Conservation (phyloP, 2,888 invertebrate species). For the Euproctis similis region DNA sequence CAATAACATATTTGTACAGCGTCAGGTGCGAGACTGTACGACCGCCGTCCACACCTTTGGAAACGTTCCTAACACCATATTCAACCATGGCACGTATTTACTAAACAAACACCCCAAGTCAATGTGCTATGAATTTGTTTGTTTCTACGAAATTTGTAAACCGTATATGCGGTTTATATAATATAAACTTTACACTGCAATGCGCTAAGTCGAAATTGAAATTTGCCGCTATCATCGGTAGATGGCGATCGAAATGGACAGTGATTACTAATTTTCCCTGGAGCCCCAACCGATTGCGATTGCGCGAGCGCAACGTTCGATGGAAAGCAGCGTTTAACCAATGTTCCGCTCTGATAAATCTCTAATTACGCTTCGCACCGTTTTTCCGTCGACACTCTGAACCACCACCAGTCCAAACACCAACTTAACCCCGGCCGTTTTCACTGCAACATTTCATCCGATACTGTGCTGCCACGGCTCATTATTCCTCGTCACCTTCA, state of each 20-base stretch:
- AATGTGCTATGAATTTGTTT: constrained; percentile 36
- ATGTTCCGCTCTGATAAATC: constrained; percentile 74
- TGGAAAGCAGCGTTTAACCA: constrained; percentile 75
- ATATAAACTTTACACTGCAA: too few relatives aligned
- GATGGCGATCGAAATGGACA: constrained; percentile 74
- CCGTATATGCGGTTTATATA: too few relatives aligned
- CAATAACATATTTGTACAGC: constrained; percentile 37
- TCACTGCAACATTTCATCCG: constrained; percentile 61
- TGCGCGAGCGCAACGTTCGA: constrained; percentile 72
- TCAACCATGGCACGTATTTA: constrained; percentile 44
- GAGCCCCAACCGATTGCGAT: too few relatives aligned
- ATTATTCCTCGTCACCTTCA: constrained; percentile 65
- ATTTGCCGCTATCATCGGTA: constrained; percentile 51
- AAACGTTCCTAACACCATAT: constrained; percentile 38
- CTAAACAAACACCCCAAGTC: constrained; percentile 40
- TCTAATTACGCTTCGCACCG: constrained; percentile 66
- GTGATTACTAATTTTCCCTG: constrained; percentile 74
- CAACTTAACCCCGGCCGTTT: constrained; percentile 66
- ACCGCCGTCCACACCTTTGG: constrained; percentile 26
- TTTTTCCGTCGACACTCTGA: constrained; percentile 69
- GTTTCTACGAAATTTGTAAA: constrained; percentile 33
- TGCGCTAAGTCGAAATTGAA: constrained; percentile 49
- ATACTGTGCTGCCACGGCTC: constrained; percentile 43
- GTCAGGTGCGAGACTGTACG: constrained; percentile 36
- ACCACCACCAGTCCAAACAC: constrained; percentile 47